phyloP scores from a whole-genome alignment of 2,113 vertebrate genomes.

The Gavialis gangeticus region DNA sequence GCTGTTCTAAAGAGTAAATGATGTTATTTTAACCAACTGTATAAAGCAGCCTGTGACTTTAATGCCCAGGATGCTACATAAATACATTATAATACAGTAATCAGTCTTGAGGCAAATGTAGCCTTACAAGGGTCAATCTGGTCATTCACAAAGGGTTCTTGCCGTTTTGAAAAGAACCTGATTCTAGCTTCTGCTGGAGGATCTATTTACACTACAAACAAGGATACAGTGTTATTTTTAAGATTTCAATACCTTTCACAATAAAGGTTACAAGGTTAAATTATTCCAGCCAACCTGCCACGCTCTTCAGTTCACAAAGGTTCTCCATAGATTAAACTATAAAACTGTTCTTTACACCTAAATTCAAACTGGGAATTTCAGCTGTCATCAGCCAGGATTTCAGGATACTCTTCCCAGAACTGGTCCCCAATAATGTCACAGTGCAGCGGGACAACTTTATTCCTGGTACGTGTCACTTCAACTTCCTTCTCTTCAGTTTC shows the following conservation, averaged over 20 bases:
- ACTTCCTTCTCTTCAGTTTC: slow-evolving; percentile 85
- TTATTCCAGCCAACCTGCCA: background rate
- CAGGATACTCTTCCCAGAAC: slow-evolving; percentile 93
- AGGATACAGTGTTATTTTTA: background rate
- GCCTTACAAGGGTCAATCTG: slow-evolving; percentile 21
- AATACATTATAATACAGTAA: background rate
- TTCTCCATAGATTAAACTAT: background rate
- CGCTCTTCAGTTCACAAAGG: background rate
- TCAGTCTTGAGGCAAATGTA: background rate
- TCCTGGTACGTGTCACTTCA: slow-evolving; percentile 82
- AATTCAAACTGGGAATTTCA: slow-evolving; percentile 54
- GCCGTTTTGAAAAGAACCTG: slow-evolving; percentile 26
- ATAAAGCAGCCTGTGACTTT: background rate
- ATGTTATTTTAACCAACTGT: background rate
- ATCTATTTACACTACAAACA: background rate
- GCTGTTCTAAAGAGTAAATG: background rate
- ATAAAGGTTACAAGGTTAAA: background rate
- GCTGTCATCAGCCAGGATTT: slow-evolving; percentile 85
- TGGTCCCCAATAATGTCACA: slow-evolving; percentile 93
- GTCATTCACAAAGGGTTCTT: slow-evolving; percentile 36
- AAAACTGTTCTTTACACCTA: background rate
- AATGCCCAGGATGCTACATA: background rate
- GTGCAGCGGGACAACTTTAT: slow-evolving; percentile 80
- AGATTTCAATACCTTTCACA: slow-evolving; percentile 1
- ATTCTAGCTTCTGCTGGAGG: slow-evolving; percentile 14